Base-by-base conservation (phyloP, 2,888 invertebrate species). In the Diarsia dahlii region DNA sequence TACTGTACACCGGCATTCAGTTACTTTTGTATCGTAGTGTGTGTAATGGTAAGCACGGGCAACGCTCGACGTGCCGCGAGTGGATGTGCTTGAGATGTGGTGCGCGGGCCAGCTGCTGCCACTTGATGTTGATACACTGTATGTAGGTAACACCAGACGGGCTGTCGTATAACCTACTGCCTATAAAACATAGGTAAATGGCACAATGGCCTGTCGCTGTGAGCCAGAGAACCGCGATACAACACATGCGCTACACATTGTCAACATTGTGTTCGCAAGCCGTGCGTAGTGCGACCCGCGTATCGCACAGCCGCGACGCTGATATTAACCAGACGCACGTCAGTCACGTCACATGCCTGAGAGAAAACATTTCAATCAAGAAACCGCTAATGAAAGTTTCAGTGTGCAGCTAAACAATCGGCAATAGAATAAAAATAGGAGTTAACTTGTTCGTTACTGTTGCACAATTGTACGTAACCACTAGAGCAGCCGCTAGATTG, bases 71-170 rank as follows among this genome's bases (percentile, higher is more conserved):
- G 64, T 50, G 62, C 23, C 60, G 60, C 66, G 60, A 69, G 69
- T 74, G 65, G 67, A 62, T 28, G 66, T 74, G 56, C 65, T 74
- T 60, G 79, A 86, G 82, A 83, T 73, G 82, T 79, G 67, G 75
- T 82, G 83, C 86, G 89, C 88, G 87, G 84, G 85, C 15, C 87
- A 81, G 74, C 80, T 81, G 45, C 71, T 81, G 89, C 89, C 89
- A 91, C 90, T 87, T 86, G 91, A 90, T 91, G 90, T 87, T 86
- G 91, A 90, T 91, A 90, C 89, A 86, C 80, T 84, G 89, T 39
- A 39, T 39, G 39, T 39, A 39, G 4, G 39, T 89, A 88, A 89
- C 86, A 81, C 79, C 84, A 89, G 86, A 88, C 82, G 86, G 18
- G 39, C 34, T 39, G 20, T 39, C 45, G 56, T 39, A 28, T 58